Conservation (phyloP, 2,113 vertebrate species). For the Grus americana region DNA sequence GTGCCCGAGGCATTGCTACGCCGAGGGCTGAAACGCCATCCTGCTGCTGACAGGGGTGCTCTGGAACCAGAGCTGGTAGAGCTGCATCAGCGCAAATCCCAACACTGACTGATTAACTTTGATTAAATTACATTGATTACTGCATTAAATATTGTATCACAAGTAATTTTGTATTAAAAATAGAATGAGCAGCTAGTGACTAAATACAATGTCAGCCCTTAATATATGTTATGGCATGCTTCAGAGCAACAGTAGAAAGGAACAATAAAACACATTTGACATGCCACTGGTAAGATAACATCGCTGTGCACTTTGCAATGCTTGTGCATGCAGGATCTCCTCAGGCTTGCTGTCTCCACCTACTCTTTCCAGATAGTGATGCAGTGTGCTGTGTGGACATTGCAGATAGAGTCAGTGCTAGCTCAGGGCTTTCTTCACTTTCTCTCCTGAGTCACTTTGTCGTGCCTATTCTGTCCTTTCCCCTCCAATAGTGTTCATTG, state of each 20-base stretch:
- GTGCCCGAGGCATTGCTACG: not conserved
- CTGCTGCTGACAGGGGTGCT: not conserved
- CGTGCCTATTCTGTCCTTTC: not conserved
- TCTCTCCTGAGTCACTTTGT: not conserved
- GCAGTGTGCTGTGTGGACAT: not conserved
- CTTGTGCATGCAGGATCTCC: not conserved
- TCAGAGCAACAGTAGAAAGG: not conserved
- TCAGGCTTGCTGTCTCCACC: not conserved
- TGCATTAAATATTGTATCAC: not conserved
- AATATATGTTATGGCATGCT: fast-evolving
- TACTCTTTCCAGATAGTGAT: not conserved
- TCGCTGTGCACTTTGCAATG: not conserved
- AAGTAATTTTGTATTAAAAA: not conserved
- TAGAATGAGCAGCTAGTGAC: not conserved
- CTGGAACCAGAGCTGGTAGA: not conserved
- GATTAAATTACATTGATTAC: not conserved
- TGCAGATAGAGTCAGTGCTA: not conserved
- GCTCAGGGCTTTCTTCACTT: not conserved
- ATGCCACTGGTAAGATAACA: not conserved
- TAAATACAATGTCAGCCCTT: not conserved
- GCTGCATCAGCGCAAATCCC: not conserved
- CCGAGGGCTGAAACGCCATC: fast-evolving
- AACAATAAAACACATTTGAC: not conserved
- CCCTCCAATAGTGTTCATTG: not conserved
- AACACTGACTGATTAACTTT: not conserved